Evolutionary conservation across 2,888 invertebrate genomes (phyloP), one percentile per base, ranked within the genome.

Genomic region (Callyntrura sp.): DNA sequence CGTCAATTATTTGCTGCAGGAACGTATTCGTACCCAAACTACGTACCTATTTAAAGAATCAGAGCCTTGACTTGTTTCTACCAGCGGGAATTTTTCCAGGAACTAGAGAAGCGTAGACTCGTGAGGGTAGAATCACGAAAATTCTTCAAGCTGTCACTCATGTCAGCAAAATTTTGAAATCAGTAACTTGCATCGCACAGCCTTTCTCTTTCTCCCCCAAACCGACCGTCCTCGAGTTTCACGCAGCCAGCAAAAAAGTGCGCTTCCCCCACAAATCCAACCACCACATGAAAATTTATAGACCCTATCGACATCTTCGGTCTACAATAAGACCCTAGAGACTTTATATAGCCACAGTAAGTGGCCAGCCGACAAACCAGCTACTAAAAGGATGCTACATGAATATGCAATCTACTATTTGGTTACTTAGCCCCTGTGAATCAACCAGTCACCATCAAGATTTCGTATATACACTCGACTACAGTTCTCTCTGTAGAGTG

Each of bases 361-460:
- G 23, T 51, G n/a, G 70, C 20, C 0, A 45, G 48, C 20, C 17
- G 45, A 14, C 12, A 73, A 48, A 14, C 12, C 8, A 6, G 6
- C 45, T 70, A 43, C 35, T 43, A 43, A 70, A 70, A 70, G 3
- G 20, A 70, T 70, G 70, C 20, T 20, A 12, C 25, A 14, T 28
- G 70, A n/a, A 25, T 48, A 17, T 17, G 35, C 35, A 35, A 35
- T 35, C 35, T 35, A 35, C 35, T 35, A 35, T 78, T 14, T 20
- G 20, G 14, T 43, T 17, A 60, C 28, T 79, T 57, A 20, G 9
- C 20, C 8, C n/a, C 48, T 11, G 28, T 14, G 20, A 85, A 78
- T 6, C 28, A 76, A 85, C 45, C 43, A 85, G 48, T 78, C 62
- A 76, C 60, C 45, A 65, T 76, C 28, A 45, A 62, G 51, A 35